These are phyloP conservation scores for Glyphotaelius pellucidus DNA, from an alignment of 2,888 invertebrate species.

Conservation along the genomic window DNA sequence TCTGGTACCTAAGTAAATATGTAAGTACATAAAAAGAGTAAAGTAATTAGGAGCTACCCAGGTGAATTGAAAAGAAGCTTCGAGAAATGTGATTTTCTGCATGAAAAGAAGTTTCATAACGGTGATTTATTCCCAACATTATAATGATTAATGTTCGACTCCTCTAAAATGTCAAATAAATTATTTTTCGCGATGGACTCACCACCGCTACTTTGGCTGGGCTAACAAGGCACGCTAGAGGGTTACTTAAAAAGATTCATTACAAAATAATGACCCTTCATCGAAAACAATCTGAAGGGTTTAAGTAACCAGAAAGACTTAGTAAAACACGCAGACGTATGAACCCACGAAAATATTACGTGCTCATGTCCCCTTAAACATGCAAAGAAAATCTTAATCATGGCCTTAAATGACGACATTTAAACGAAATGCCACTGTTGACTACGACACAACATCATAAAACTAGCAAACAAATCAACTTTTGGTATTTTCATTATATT, in stretches of 20 bases:
- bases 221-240: slow-evolving; percentile 6
- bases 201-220: neutral
- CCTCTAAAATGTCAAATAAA: slow-evolving; percentile 15
- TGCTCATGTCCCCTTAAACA: too few species aligned
- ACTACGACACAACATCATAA: neutral
- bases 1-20: neutral
- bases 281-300: neutral
- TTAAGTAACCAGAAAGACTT: neutral
- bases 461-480: neutral
- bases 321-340: too few species aligned
- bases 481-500: neutral
- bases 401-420: neutral
- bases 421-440: neutral
- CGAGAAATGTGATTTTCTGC: neutral
- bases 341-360: too few species aligned
- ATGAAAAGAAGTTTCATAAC: neutral
- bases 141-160: slow-evolving; percentile 3
- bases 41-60: neutral
- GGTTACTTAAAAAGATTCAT: neutral
- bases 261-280: neutral
- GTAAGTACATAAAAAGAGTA: neutral
- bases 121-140: slow-evolving; percentile 1
- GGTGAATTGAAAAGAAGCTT: neutral
- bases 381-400: neutral
- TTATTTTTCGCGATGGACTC: slow-evolving; percentile 1